Evolutionary conservation across 2,113 vertebrate species (phyloP), one percentile per base, ranked within the genome.

Genomic region (Platysteira castanea): DNA sequence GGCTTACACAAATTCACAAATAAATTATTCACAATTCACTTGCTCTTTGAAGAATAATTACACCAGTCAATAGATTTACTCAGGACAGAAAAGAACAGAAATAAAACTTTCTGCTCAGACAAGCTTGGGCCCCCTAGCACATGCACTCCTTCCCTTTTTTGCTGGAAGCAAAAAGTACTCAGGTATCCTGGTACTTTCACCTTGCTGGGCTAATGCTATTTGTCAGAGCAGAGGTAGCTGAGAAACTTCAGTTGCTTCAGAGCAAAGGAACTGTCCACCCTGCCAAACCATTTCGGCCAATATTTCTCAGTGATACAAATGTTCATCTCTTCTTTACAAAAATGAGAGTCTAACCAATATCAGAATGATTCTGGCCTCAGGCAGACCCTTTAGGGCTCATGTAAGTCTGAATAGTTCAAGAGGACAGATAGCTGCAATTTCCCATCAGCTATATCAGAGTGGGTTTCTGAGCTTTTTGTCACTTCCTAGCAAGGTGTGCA

Each of bases 11-110:
- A 84, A 75, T 46, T 88, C 71, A 65, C 8, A 0, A 61, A 90
- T 95, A 88, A 91, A 83, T 96, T 83, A 90, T 90, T 88, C 59
- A 84, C 28, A 75, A 75, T 78, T 67, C 60, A 31, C 37, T 84
- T 49, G 8, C 67, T 86, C 59, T 92, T 93, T 96, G 85, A 86
- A 92, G 83, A 84, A 65, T 80, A 10, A 56, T 90, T 87, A 15
- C 41, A 27, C 59, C 49, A 86, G 67, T 80, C 79, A 80, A 20
- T 53, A 77, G 64, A 63, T 90, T 68, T 76, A 39, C 65, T 57
- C 64, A 61, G 35, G 50, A 50, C 52, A 63, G 68, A 86, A 39
- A 77, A 82, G 49, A 88, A n/a, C 26, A 90, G 76, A 90, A 89
- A 39, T 21, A 37, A 56, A 69, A 84, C 50, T 88, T 80, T 57